Evolutionary conservation across 2,888 invertebrate genomes (phyloP), one percentile per base, ranked within the genome.

Genomic region (Drosophila kuntzei): DNA sequence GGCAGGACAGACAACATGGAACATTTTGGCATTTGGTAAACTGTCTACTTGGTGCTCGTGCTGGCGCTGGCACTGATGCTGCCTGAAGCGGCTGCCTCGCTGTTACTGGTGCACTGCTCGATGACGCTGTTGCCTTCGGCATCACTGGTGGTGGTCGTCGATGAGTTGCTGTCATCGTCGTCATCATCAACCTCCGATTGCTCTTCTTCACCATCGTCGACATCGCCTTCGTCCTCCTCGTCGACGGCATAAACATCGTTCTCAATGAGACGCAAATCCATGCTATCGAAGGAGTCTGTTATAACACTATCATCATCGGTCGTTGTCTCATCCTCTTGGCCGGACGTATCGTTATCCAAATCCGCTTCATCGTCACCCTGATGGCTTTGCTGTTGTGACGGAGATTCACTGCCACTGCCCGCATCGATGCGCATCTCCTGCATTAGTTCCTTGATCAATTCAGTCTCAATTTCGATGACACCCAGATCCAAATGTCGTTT

Each of bases 401-500:
- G 54, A 8, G 80, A 78, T 14, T 77, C 82, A 29, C 59, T 67
- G 59, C 59, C 51, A 44, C 66, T 69, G 27, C 70, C 70, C 12
- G 73, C 50, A 41, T 80, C 76, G 12, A 90, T 75, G 65, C 90
- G 90, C 59, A 91, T 88, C 59, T 91, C 91, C 9, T 87, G 86
- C 65, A 92, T 88, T 29, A 92, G 66, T 51, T 92, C 92, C 55
- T 87, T 87, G 12, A 92, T 72, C 43, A 92, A 58, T 54, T 92
- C 91, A 37, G 89, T 88, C 77, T 92, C 92, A 34, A 92, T 89
- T 47, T 89, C 88, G 18, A 70, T 68, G 34, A 92, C 73, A 27
- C 90, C 90, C 20, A 92, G 69, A 36, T 88, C 85, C 58, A 92
- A 74, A 64, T 90, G 84, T 16, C 87, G 87, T 54, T 92, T 91